These are phyloP conservation scores for Diachrysia chrysitis DNA, from an alignment of 2,888 invertebrate genomes.

Conservation along the genomic window DNA sequence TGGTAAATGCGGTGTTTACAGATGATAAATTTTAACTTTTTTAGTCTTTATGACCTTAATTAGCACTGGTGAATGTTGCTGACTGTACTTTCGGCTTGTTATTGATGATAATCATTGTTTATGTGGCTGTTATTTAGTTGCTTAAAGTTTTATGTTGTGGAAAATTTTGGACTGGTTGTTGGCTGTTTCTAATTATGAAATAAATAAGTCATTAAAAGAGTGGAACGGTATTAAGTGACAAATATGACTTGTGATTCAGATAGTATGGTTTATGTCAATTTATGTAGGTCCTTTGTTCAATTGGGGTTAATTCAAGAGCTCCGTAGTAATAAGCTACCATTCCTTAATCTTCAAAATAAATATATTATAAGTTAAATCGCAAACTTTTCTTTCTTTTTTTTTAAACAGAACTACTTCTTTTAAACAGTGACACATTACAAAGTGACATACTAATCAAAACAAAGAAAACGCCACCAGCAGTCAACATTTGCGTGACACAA, in stretches of 20 bases:
- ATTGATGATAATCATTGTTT: constrained; percentile 9
- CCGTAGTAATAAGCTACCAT: too few species aligned
- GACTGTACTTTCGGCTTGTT: constrained; percentile 27
- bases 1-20: constrained; percentile 50
- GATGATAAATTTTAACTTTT: constrained; percentile 51
- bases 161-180: constrained; percentile 1
- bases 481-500: constrained; percentile 45
- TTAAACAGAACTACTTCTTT: neutral
- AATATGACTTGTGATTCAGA: too few species aligned
- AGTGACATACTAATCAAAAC: neutral
- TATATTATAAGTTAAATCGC: too few species aligned
- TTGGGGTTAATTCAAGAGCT: too few species aligned
- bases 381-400: too few species aligned
- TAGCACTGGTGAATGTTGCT: constrained; percentile 26
- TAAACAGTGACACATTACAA: neutral
- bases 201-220: too few species aligned
- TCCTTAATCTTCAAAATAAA: too few species aligned
- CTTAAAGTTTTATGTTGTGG: neutral
- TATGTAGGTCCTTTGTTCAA: too few species aligned
- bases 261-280: too few species aligned
- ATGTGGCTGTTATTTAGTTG: constrained; percentile 16
- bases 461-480: constrained; percentile 32
- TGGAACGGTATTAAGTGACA: too few species aligned
- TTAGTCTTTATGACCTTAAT: constrained; percentile 42
- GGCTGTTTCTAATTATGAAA: neutral